Conservation (phyloP, 2,888 invertebrate species). For the Netelia melanura region DNA sequence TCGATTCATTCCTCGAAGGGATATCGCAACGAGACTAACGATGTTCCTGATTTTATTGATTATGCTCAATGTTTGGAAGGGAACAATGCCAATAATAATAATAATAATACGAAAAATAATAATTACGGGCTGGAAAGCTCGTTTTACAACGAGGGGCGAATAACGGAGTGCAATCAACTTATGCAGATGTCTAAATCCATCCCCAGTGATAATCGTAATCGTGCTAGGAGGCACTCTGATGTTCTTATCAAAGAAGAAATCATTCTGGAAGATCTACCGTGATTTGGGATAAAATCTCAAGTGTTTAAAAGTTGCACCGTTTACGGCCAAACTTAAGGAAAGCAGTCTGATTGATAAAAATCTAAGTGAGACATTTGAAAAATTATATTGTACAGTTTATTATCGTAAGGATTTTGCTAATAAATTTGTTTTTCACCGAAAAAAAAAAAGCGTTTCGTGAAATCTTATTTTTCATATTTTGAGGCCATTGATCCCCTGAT, state of each 20-base stretch:
- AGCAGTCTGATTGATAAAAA: too few relatives aligned
- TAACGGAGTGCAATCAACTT: slow-evolving; percentile 32
- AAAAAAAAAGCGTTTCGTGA: neutral
- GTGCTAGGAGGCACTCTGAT: neutral
- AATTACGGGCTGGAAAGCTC: slow-evolving; percentile 36
- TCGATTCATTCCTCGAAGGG: neutral
- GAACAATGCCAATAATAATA: neutral
- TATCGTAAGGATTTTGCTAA: slow-evolving; percentile 20
- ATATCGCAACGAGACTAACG: slow-evolving; percentile 25
- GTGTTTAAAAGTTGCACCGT: neutral
- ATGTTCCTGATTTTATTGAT: slow-evolving; percentile 52
- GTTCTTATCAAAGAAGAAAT: slow-evolving; percentile 67
- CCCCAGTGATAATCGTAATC: slow-evolving; percentile 15
- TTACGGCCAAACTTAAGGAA: neutral
- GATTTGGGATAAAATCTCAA: neutral
- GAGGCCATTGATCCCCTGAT: too few relatives aligned
- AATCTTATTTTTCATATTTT: neutral
- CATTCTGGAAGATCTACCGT: slow-evolving; percentile 61
- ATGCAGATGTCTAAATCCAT: neutral
- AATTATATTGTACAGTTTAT: slow-evolving; percentile 47
- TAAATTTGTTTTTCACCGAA: slow-evolving; percentile 17
- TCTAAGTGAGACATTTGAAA: neutral
- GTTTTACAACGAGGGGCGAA: slow-evolving; percentile 50
- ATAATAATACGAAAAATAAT: slow-evolving; percentile 15
- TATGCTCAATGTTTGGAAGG: slow-evolving; percentile 42